Base-by-base conservation (phyloP, 2,797 vertebrate genomes). In the Fistularia commersonii region DNA sequence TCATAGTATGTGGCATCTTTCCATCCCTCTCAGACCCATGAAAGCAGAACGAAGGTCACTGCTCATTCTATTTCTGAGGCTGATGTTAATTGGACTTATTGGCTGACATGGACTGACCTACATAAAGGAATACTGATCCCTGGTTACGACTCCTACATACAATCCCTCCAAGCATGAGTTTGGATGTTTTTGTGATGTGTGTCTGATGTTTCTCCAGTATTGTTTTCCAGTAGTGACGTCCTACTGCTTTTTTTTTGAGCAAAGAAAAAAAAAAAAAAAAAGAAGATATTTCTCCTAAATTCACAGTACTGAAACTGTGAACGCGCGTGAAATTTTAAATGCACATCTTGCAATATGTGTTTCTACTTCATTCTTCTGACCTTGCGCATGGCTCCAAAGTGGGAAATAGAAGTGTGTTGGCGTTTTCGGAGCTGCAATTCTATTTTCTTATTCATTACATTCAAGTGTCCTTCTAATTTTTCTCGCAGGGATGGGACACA, bases 41-140 rank as follows among this genome's bases (percentile, higher is more conserved):
- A 60, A 69, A 52, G 54, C 76, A 52, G 60, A 73, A 66, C 61
- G 69, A 71, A 73, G 79, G 79, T 85, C 75, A 68, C 5, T 55
- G 68, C 69, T 72, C 69, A 66, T 69, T 79, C 75, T 71, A 57
- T 78, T 80, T 84, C 72, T 73, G 72, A 75, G 72, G 53, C 66
- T 77, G 66, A 77, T 75, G 69, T 65, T 88, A 85, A 88, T 88
- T 87, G 83, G 73, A 83, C 78, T 86, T 87, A 86, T 87, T 87
- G 83, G 80, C 78, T 87, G 82, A 78, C 77, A 87, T 61, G 70
- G 51, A 61, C 69, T 88, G 83, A 87, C 83, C 86, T 84, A 89
- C 76, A 85, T 86, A 85, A 72, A 68, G 62, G 72, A 53, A 66
- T 37, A 64, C 57, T 48, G 44, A 79, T 75, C 57, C 61, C 64